Base-by-base conservation (phyloP, 2,113 vertebrate species). In the Nasalis larvatus region DNA sequence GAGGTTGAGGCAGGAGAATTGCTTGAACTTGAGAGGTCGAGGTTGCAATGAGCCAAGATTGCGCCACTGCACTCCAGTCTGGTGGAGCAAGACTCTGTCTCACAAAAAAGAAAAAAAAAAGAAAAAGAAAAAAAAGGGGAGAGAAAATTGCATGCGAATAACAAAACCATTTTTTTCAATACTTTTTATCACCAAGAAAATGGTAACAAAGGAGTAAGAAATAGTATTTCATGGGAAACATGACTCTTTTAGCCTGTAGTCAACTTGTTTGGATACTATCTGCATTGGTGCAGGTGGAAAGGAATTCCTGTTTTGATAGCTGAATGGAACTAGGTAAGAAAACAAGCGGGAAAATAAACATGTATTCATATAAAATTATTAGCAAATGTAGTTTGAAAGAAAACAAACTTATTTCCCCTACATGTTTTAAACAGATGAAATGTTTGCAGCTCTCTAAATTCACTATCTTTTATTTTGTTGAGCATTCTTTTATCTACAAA, bases 221-320 rank as follows among this genome's bases (percentile, higher is more conserved):
- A 89, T 56, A 92, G 20, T 94, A 74, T 87, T 95, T 54, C n/a
- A 37, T 87, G 63, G n/a, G 60, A 89, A 74, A 25, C 91, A 42
- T 52, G 47, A 86, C 35, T 92, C 10, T 93, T 77, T 56, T 71
- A 88, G 73, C 56, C 21, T 66, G 5, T 85, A 4, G 25, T 85
- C 66, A 63, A 10, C 52, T 91, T 96, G 49, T 96, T 96, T 89
- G 86, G 49, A 32, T 96, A 71, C 21, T 91, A 47, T 95, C 86
- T 95, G 35, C 37, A 18, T 89, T 93, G 93, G 83, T 96, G 69
- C 86, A 96, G 82, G 92, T 97, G 88, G 66, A 93, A 86, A 95
- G 89, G 83, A 97, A 91, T 95, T 97, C 92, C 82, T 96, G 86
- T 98, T 94, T 95, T 97, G 63, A 95, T 81, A 85, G 63, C 82